Percentiles rank a stretch among this genome's conserved stretches.
Conservation (phyloP, 2,797 vertebrate genomes). For the Miichthys miiuy region DNA sequence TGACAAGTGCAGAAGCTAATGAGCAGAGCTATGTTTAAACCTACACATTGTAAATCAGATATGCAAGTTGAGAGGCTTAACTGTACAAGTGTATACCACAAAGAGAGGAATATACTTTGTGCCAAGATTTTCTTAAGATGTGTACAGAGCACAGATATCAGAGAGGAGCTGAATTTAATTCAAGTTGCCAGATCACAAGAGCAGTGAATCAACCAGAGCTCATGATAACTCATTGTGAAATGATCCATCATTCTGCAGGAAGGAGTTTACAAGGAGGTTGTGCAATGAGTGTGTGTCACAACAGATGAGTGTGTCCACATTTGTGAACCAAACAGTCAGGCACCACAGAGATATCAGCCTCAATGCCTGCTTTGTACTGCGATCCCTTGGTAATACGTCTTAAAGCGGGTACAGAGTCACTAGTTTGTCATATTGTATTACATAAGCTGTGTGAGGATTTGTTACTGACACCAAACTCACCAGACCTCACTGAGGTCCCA, state of each 20-base stretch:
- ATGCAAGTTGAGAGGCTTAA: constrained; percentile 8
- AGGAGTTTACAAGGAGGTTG: not conserved
- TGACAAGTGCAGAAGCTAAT: constrained; percentile 53
- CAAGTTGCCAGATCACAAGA: not conserved
- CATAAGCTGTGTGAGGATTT: constrained; percentile 50
- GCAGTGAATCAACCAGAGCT: not conserved
- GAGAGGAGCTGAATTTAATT: constrained; percentile 17
- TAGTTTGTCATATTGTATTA: constrained; percentile 43
- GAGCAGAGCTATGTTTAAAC: constrained; percentile 43
- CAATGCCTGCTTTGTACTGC: constrained; percentile 36
- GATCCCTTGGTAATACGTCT: constrained; percentile 28
- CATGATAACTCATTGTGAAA: constrained; percentile 20
- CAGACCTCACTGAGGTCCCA: constrained; percentile 13
- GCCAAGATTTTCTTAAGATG: constrained; percentile 24
- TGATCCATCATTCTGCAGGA: constrained; percentile 2
- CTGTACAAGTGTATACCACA: constrained; percentile 7
- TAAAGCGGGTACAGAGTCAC: constrained; percentile 22
- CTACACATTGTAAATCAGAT: constrained; percentile 35
- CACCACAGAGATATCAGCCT: constrained; percentile 10
- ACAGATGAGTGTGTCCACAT: constrained; percentile 13
- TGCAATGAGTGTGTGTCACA: constrained; percentile 8
- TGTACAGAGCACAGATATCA: constrained; percentile 8
- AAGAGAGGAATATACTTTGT: constrained; percentile 12
- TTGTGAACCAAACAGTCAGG: constrained; percentile 13
- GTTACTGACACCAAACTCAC: constrained; percentile 31